Evolutionary conservation across 2,888 invertebrate species (phyloP), one percentile per base, ranked within the genome.

Genomic region (Flexamia atlantica): DNA sequence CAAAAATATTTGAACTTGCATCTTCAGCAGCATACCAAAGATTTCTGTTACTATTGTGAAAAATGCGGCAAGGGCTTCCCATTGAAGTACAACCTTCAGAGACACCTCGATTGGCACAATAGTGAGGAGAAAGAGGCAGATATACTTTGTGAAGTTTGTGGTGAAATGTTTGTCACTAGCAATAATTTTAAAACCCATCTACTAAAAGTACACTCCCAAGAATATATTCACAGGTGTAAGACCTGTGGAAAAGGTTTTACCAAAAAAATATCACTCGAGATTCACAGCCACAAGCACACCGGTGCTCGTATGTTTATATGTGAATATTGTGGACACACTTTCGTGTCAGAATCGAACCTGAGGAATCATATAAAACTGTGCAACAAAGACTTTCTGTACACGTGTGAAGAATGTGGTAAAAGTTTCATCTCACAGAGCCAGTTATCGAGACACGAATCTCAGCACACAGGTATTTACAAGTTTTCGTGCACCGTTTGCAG

Each of bases 331-430:
- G 84, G 84, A 4, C 68, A 50, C 17, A 83, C 76, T 46, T 84
- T 84, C 72, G 20, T 42, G 0, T 60, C 82, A 14, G 74, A 82
- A 80, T 36, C 80, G n/a, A 81, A 60, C 46, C 28, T 84, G 25
- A 83, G 57, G n/a, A 60, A 28, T 5, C 84, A 84, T 81, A 28
- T 83, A 12, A 57, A 82, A 36, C 68, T 79, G 3, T 84, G 84
- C 64, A 76, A 68, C 9, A 90, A 90, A 84, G 90, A 90, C 86
- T 90, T 90, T 83, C 87, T 88, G 7, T 89, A 89, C 0, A 90
- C 89, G 84, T 90, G 90, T 87, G 89, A 90, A 4, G 89, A 89
- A 74, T 90, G 90, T 84, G 89, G 89, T 57, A 90, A 90, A 40
- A 90, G 90, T 2, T 79, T 84, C 46, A 23, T 20, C 5, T 76